phyloP scores from a whole-genome alignment of 1,140 invertebrate species.

The Elymnias hypermnestra region DNA sequence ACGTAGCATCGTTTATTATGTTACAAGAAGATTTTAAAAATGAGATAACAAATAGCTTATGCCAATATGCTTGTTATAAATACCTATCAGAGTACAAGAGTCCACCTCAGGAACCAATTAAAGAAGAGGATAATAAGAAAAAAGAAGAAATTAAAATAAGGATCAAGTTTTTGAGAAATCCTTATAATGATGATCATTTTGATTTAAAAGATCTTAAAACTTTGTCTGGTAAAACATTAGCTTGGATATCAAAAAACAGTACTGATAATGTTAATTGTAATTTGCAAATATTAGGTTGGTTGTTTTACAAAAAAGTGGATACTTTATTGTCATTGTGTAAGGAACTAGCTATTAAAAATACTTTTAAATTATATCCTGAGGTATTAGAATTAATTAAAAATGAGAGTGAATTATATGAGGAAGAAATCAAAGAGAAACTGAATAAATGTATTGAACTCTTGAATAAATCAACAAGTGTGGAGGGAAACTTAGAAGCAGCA shows the following conservation, averaged over 20 bases:
- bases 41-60: conserved; percentile 82
- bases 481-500: conserved; percentile 52
- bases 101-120: conserved; percentile 49
- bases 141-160: conserved; percentile 85
- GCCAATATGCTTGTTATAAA: conserved; percentile 85
- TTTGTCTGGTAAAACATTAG: conserved; percentile 88
- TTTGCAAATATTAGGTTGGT: conserved; percentile 81
- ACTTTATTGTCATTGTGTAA: conserved; percentile 67
- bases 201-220: conserved; percentile 82
- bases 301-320: conserved; percentile 82
- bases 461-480: conserved; percentile 23
- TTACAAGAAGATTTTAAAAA: conserved; percentile 91
- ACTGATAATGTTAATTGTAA: conserved; percentile 78
- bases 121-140: conserved; percentile 56
- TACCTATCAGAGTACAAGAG: conserved; percentile 80
- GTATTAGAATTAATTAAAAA: conserved; percentile 41
- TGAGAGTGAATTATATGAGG: conserved; percentile 31
- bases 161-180: conserved; percentile 87
- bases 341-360: conserved; percentile 32
- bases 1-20: conserved; percentile 87
- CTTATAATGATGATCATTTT: conserved; percentile 91
- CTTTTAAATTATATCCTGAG: conserved; percentile 48
- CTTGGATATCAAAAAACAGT: conserved; percentile 76
- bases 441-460: conserved; percentile 42
- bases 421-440: conserved; percentile 32